These are phyloP conservation scores for Eurytoma californica DNA, from an alignment of 2,888 invertebrate genomes.

Conservation along the genomic window DNA sequence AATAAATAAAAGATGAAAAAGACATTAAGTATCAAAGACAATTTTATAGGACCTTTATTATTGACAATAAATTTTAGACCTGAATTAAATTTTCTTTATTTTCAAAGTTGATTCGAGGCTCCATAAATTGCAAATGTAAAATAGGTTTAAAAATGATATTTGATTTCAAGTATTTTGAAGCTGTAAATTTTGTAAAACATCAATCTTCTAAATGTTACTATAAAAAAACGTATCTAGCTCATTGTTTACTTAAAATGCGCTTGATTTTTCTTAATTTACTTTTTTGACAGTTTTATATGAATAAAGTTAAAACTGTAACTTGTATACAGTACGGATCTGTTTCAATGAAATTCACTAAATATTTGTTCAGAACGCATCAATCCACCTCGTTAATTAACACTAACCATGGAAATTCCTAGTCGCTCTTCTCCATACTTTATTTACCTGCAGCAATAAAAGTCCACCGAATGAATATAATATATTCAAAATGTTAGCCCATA, in stretches of 20 bases:
- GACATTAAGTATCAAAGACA: not conserved
- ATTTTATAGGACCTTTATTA: slow-evolving; percentile 10
- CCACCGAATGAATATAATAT: slow-evolving; percentile 26
- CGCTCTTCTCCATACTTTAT: not conserved
- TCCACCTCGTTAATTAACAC: slow-evolving; percentile 14
- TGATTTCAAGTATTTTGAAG: not conserved
- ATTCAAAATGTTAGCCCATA: slow-evolving; percentile 31
- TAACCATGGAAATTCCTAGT: not conserved
- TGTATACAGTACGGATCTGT: not conserved
- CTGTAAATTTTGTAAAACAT: not conserved
- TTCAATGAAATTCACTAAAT: not conserved
- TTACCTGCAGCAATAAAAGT: slow-evolving; percentile 11
- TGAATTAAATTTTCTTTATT: slow-evolving; percentile 1
- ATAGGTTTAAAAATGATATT: slow-evolving; percentile 7
- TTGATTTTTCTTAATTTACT: not conserved
- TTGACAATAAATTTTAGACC: slow-evolving; percentile 13
- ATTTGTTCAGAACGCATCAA: slow-evolving; percentile 27
- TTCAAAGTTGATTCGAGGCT: not conserved
- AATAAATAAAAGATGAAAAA: not conserved
- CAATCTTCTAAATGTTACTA: not conserved
- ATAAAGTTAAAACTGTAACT: not conserved
- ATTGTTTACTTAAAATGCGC: too few relatives aligned
- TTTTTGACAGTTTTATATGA: not conserved
- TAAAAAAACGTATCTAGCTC: not conserved
- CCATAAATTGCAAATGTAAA: slow-evolving; percentile 9